Evolutionary conservation across 2,888 invertebrate genomes (phyloP), one percentile per base, ranked within the genome.

Genomic region (Hirtodrosophila histrioides): DNA sequence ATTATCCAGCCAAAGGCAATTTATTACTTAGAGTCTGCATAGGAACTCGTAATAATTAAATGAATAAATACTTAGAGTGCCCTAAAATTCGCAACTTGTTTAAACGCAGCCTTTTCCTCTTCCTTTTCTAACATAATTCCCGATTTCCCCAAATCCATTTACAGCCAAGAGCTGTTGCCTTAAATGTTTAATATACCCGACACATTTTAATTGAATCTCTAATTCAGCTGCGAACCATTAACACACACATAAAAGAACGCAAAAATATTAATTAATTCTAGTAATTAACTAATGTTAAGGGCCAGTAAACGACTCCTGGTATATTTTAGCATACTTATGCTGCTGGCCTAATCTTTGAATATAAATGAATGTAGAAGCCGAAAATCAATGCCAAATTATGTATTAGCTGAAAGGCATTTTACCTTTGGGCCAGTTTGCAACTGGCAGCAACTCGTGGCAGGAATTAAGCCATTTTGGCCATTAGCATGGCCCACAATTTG

Each of bases 381-480:
- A 48, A 44, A 56, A 49, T 64, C 65, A 64, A 69, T 71, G 51
- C 4, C 1, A 8, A 29, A 31, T 29, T 43, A 8, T 29, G 37
- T 37, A 49, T 33, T 55, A 50, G 37, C 29, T 1, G 7, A 8
- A 9, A 9, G 12, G 35, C 6, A 29, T 37, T 31, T 9, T 23
- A 48, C 36, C 62, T 63, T 63, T 48, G 29, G 36, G 23, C 23
- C 48, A 46, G 8, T 62, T 62, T 43, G 48, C n/a, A 36, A 35
- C 37, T 40, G 11, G 4, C n/a, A 36, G 17, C 41, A 48, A 27
- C 17, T 35, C 48, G 65, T 46, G 37, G 44, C 33, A 41, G 45
- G 35, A 71, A 78, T 84, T 65, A 72, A 78, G 85, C 62, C 68
- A 77, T 80, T 81, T 65, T 50, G 60, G 50, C 64, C 60, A 74